Conservation (phyloP, 2,888 invertebrate genomes). For the Drosophila rellima region DNA sequence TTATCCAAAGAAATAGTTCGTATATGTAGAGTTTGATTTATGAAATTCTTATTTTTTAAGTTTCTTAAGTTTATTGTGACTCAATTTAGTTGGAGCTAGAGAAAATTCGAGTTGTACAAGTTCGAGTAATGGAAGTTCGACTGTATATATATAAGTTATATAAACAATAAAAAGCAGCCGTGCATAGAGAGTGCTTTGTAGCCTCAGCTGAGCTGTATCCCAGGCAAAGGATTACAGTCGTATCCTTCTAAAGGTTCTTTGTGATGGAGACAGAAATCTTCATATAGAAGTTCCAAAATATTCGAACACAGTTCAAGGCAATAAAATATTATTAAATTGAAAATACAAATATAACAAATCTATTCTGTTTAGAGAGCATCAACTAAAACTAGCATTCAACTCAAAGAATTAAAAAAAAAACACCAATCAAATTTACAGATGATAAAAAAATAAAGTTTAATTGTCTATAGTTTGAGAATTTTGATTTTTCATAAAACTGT, state of each 20-base stretch:
- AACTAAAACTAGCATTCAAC: no score
- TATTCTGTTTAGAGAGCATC: not conserved
- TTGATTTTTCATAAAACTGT: not conserved
- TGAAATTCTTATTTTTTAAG: no score
- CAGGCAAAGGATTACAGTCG: constrained; percentile 7
- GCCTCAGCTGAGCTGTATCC: constrained; percentile 23
- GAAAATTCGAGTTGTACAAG: no score
- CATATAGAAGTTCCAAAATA: not conserved
- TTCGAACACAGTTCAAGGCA: no score
- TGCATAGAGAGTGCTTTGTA: constrained; percentile 13
- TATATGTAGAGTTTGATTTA: no score
- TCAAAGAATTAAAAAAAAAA: not conserved
- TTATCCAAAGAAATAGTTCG: no score
- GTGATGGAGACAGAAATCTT: not conserved
- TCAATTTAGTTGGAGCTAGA: no score
- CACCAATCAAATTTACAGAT: not conserved
- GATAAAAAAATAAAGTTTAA: not conserved
- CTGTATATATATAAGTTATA: no score
- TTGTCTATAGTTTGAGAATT: not conserved
- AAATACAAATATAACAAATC: not conserved
- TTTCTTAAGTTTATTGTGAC: no score
- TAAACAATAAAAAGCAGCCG: constrained; percentile 47
- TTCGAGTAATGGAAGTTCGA: no score
- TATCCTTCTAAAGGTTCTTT: no score
- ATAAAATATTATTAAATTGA: not conserved